Conservation (phyloP, 2,888 invertebrate species). For the Lithophane ornitopus region DNA sequence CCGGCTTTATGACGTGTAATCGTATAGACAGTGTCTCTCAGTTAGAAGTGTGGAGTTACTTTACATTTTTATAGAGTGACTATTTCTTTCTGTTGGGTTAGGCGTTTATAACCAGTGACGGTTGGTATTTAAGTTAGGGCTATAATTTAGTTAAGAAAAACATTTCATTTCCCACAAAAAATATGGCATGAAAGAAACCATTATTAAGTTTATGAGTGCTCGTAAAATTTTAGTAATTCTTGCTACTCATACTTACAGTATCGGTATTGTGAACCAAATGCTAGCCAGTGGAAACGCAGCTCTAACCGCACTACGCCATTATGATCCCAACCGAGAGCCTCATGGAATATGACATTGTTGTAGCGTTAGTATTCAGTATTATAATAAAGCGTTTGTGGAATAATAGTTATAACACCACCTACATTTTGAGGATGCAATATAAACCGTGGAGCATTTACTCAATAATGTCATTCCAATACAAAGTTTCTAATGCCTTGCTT, state of each 20-base stretch:
- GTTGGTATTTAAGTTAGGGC: neutral
- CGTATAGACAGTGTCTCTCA: conserved; percentile 43
- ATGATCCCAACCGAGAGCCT: neutral
- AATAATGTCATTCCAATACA: neutral
- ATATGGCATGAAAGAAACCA: too few relatives aligned
- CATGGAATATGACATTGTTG: neutral
- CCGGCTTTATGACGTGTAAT: conserved; percentile 49
- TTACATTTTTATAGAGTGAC: conserved; percentile 47
- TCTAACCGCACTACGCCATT: neutral
- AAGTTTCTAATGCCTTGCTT: neutral
- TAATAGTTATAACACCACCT: neutral
- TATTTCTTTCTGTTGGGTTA: neutral
- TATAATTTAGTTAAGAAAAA: neutral
- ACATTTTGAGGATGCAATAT: neutral
- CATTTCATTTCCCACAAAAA: neutral
- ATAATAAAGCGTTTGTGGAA: neutral
- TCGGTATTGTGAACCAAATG: too few relatives aligned
- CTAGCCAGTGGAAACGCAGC: neutral
- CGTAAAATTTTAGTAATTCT: too few relatives aligned
- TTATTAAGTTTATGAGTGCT: neutral
- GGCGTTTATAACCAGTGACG: neutral
- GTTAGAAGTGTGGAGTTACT: conserved; percentile 45
- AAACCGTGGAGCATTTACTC: too few relatives aligned
- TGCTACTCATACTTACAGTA: too few relatives aligned
- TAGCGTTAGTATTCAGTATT: neutral